Conservation (phyloP, 2,797 vertebrate species). For the Scleropages formosus region DNA sequence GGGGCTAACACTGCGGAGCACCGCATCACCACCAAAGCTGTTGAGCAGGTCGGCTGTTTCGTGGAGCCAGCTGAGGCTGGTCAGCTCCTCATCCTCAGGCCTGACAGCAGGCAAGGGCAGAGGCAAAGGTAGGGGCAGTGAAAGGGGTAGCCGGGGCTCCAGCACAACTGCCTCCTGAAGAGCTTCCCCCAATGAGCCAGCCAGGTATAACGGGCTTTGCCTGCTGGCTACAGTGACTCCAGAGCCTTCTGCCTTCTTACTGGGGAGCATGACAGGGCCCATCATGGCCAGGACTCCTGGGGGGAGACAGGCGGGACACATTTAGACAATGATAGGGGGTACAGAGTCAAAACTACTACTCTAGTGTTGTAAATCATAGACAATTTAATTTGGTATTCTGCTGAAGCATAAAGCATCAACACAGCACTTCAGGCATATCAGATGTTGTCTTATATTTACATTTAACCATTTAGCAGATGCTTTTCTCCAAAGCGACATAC, state of each 20-base stretch:
- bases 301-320: conserved; percentile 39
- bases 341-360: conserved; percentile 15
- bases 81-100: conserved; percentile 90
- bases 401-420: no score
- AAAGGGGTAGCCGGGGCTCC: conserved; percentile 71
- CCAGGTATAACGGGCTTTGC: conserved; percentile 82
- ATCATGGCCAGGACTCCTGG: conserved; percentile 85
- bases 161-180: conserved; percentile 74
- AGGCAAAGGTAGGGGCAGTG: no score
- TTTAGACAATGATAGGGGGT: not conserved
- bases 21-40: conserved; percentile 89
- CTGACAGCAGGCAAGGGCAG: conserved; percentile 72
- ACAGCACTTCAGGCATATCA: no score
- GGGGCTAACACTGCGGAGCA: conserved; percentile 83
- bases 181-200: conserved; percentile 67
- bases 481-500: no score
- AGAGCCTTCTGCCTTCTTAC: conserved; percentile 95
- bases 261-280: conserved; percentile 98
- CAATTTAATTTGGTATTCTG: no score
- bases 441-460: no score
- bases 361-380: no score
- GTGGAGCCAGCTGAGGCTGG: conserved; percentile 96
- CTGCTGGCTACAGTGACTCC: conserved; percentile 87
- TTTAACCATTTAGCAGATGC: no score
- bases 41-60: conserved; percentile 96